Conservation (phyloP, 2,113 vertebrate species). For the Thamnaconus septentrionalis region DNA sequence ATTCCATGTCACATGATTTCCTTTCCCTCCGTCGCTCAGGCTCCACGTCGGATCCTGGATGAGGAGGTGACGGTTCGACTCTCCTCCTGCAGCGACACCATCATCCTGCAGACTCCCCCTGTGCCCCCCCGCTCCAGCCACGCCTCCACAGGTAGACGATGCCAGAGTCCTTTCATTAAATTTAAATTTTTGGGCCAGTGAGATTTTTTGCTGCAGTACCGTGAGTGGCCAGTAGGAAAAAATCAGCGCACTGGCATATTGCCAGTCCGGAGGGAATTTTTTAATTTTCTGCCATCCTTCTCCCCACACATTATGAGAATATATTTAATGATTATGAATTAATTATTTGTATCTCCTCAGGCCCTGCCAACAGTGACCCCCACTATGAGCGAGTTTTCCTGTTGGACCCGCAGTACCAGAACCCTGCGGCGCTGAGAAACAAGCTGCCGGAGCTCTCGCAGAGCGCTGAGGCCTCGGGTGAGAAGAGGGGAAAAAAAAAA, state of each 20-base stretch:
- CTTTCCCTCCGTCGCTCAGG: slow-evolving; percentile 60
- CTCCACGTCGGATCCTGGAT: slow-evolving; percentile 86
- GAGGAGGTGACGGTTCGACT: slow-evolving; percentile 86
- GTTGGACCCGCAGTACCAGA: slow-evolving; percentile 87
- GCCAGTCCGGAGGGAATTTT: too few species aligned
- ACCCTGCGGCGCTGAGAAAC: slow-evolving; percentile 80
- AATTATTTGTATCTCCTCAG: slow-evolving; percentile 8
- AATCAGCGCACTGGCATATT: too few species aligned
- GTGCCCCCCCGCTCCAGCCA: slow-evolving; percentile 71
- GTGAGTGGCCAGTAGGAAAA: too few species aligned
- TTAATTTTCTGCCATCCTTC: too few species aligned
- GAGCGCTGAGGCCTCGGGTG: slow-evolving; percentile 85
- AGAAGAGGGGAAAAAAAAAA: too few species aligned
- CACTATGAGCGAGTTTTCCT: slow-evolving; percentile 89
- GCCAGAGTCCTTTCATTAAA: too few species aligned
- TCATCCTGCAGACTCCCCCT: slow-evolving; percentile 81
- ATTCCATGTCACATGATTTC: not conserved
- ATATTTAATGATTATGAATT: not conserved
- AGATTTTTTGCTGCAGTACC: too few species aligned
- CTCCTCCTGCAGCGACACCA: slow-evolving; percentile 88
- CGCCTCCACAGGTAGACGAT: slow-evolving; percentile 41
- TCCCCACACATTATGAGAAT: not conserved
- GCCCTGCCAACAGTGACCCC: slow-evolving; percentile 70
- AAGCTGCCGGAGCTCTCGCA: slow-evolving; percentile 88
- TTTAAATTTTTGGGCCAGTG: too few species aligned